Base-by-base conservation (phyloP, 2,797 vertebrate species). In the Danio albolineatus region DNA sequence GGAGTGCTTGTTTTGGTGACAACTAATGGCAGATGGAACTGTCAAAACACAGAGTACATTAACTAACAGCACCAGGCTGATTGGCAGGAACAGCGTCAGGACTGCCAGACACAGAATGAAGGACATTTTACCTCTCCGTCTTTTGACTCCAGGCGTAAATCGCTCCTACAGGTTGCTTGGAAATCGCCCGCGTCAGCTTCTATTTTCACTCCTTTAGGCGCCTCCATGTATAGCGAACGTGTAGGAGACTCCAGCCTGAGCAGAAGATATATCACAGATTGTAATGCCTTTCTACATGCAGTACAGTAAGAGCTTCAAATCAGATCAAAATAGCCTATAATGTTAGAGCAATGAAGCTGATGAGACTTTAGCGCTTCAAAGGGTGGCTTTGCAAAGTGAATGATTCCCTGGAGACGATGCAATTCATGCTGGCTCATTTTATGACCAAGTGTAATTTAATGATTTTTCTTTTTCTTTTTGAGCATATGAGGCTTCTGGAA, bases 81-180 rank as follows among this genome's bases (percentile, higher is more conserved):
- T 44, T 64, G 6, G 61, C 51, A 51, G 71, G 54, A 73, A 36
- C 17, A 73, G 48, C 6, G 8, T 78, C 43, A 70, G 13, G 2
- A 54, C 57, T 28, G 28, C 28, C 28, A 28, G 28, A 28, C 28
- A 28, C 28, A 79, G 10, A 74, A 62, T 16, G 10, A 38, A 69
- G 16, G 19, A 66, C 19, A 38, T 89, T 28, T 86, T 88, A 98
- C 98, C 97, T 98, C 97, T 93, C 98, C 98, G 0, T 98, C 98
- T 94, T 97, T 98, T 90, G 98, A 98, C 92, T 98, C 97, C 93
- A 99, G 94, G 49, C 94, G 94, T 87, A 99, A 94, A 91, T 99
- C 97, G 41, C 95, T 97, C 90, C 96, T 94, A 92, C 98, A 99
- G 0, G 95, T 96, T 85, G 96, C 97, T 89, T 97, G 96, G 88